Evolutionary conservation across 2,888 invertebrate species (phyloP).

Genomic region (Drosophila prostipennis): DNA sequence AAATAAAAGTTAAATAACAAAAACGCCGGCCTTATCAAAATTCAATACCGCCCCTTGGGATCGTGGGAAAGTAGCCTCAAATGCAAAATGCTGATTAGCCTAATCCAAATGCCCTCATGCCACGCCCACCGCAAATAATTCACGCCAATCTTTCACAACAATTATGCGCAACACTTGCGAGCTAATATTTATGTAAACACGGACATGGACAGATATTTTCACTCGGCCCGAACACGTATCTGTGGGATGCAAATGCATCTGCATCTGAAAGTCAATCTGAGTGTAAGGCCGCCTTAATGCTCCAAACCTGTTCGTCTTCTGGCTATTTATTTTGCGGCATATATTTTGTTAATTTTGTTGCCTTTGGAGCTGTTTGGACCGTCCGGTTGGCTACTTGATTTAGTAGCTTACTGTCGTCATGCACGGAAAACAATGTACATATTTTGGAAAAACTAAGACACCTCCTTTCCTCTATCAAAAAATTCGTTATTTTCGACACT

Average conservation of each 20-base stretch:
- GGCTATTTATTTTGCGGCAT: conserved; percentile 35
- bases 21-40: conserved; percentile 3
- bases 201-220: conserved; percentile 34
- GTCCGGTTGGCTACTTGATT: conserved; percentile 31
- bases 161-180: conserved; percentile 64
- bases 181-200: conserved; percentile 58
- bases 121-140: conserved; percentile 63
- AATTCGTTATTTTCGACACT: no score
- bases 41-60: conserved; percentile 5
- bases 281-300: conserved; percentile 45
- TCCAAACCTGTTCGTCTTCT: conserved; percentile 59
- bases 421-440: conserved; percentile 7
- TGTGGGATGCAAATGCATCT: conserved; percentile 44
- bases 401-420: conserved; percentile 41
- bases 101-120: conserved; percentile 46
- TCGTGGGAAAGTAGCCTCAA: conserved; percentile 61
- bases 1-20: neutral
- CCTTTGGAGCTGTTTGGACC: conserved; percentile 48
- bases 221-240: conserved; percentile 31
- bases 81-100: conserved; percentile 52
- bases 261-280: conserved; percentile 29
- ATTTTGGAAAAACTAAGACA: neutral
- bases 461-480: no score
- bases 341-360: conserved; percentile 56
- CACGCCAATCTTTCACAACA: conserved; percentile 55